Conservation (phyloP, 2,888 invertebrate genomes). For the Caenorhabditis doughertyi region DNA sequence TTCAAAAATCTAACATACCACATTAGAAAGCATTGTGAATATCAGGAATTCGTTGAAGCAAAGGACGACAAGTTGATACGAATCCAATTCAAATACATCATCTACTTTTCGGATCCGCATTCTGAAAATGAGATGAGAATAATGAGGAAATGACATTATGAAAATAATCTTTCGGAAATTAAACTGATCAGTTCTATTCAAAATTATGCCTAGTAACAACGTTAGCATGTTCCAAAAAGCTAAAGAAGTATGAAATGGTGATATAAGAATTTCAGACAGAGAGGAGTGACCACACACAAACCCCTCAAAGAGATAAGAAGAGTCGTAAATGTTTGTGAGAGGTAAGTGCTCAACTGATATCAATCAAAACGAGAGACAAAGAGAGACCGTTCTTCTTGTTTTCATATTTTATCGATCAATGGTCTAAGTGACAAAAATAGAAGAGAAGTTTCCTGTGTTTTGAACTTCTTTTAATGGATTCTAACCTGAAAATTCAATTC, state of each 20-base stretch:
- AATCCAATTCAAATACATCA: constrained; percentile 73
- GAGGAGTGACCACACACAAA: constrained; percentile 33
- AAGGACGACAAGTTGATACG: constrained; percentile 69
- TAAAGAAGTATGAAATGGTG: constrained; percentile 8
- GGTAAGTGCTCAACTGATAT: constrained; percentile 23
- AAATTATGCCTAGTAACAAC: too few relatives aligned
- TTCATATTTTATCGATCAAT: neutral
- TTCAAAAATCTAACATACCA: constrained; percentile 50
- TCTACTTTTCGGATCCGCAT: constrained; percentile 66
- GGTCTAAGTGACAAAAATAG: neutral
- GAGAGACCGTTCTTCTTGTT: constrained; percentile 1
- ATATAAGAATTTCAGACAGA: constrained; percentile 12
- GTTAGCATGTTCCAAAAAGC: neutral
- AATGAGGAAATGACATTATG: neutral
- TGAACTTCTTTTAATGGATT: too few relatives aligned
- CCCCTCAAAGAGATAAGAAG: constrained; percentile 31
- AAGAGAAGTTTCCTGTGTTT: neutral
- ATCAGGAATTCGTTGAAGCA: constrained; percentile 73
- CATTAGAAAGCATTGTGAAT: constrained; percentile 75
- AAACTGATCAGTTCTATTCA: too few relatives aligned
- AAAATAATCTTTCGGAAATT: neutral
- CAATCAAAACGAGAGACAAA: neutral
- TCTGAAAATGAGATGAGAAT: neutral
- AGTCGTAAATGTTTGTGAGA: constrained; percentile 16
- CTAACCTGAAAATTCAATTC: too few relatives aligned